phyloP scores from a whole-genome alignment of 2,113 vertebrate species.

The Apteryx owenii region DNA sequence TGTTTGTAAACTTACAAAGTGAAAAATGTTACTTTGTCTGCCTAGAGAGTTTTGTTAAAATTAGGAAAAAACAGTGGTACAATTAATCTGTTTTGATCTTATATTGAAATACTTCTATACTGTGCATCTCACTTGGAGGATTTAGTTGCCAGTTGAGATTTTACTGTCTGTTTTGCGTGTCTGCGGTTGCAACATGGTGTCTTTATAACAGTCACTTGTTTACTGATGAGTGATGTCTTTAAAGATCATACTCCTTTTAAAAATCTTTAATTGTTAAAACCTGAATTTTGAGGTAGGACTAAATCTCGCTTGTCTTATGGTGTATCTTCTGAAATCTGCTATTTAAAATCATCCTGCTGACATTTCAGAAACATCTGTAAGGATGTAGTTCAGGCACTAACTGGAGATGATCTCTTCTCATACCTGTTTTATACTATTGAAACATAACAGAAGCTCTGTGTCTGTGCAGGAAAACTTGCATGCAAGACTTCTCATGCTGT shows the following conservation, averaged over 20 bases:
- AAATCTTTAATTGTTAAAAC: background rate
- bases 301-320: background rate
- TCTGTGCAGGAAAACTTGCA: background rate
- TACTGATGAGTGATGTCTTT: background rate
- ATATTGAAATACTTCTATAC: background rate
- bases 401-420: background rate
- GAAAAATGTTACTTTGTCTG: slow-evolving; percentile 13
- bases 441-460: background rate
- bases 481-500: background rate
- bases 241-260: background rate
- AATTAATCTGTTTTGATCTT: slow-evolving; percentile 17
- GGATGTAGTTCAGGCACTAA: background rate
- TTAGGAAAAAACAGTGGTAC: background rate
- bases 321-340: background rate
- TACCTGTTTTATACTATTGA: background rate
- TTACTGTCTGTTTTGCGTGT: background rate
- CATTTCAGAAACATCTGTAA: background rate
- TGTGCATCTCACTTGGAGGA: slow-evolving; percentile 3
- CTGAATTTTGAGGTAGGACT: background rate
- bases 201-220: background rate
- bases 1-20: background rate
- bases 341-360: background rate
- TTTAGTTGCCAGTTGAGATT: slow-evolving; percentile 38
- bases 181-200: background rate
- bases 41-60: background rate